These are phyloP conservation scores for Rhipidura dahli DNA, from an alignment of 2,113 vertebrate species.

Conservation along the genomic window DNA sequence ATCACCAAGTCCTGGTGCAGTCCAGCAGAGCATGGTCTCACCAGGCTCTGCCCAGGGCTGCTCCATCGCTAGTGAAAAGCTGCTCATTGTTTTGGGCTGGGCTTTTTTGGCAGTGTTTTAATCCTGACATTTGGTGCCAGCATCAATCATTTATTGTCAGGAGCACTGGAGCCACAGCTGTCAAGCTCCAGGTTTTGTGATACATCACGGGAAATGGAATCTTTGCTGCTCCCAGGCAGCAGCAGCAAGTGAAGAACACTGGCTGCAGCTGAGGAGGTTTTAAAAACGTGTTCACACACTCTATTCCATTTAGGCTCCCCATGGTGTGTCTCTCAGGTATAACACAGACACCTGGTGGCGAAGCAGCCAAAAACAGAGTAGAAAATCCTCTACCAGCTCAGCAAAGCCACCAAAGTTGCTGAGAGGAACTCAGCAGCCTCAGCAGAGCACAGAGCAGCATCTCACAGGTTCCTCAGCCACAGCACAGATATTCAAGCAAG, in stretches of 20 bases:
- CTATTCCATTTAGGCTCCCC: neutral
- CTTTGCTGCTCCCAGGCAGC: neutral
- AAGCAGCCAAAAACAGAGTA: neutral
- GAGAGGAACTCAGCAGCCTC: neutral
- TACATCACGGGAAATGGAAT: neutral
- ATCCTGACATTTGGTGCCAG: neutral
- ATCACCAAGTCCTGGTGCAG: neutral
- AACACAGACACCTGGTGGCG: neutral
- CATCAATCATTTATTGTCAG: neutral
- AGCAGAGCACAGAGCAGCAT: neutral
- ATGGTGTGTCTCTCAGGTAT: neutral
- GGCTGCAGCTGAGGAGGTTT: neutral
- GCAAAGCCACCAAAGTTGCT: neutral
- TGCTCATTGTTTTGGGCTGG: neutral
- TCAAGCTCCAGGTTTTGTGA: constrained; percentile 10
- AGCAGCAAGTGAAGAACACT: neutral
- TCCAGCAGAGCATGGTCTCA: neutral
- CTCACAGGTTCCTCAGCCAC: neutral
- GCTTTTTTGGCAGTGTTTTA: neutral
- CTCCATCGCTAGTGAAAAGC: neutral
- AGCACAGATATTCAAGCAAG: neutral
- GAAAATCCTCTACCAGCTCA: neutral
- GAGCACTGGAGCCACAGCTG: neutral
- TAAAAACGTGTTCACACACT: neutral
- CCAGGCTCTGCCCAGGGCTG: neutral